A percentile compares a stretch with the other conserved stretches of the same genome.
Evolutionary conservation across 2,888 invertebrate genomes (phyloP).

Genomic region (Lydus trimaculatus): DNA sequence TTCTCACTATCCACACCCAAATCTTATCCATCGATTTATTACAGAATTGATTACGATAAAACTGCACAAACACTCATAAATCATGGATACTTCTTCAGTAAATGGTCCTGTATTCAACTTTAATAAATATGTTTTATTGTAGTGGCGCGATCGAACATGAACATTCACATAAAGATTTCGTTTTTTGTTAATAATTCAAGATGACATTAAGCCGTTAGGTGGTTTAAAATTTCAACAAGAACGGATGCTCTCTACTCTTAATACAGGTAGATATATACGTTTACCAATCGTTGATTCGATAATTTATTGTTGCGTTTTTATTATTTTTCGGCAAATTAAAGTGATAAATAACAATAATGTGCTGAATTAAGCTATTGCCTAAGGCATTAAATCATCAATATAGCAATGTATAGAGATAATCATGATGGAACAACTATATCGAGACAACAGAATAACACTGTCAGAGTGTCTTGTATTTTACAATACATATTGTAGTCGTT

Average conservation of each 20-base stretch:
- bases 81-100: not conserved
- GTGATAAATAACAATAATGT: not conserved
- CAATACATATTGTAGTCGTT: conserved; percentile 46
- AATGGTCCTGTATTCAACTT: not conserved
- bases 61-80: not conserved
- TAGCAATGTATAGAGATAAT: not conserved
- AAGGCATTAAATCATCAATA: not conserved
- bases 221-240: conserved; percentile 54
- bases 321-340: not conserved
- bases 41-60: not conserved
- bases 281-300: not conserved
- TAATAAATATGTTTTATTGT: conserved; percentile 52
- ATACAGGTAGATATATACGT: too few species aligned
- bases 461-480: not conserved
- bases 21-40: not conserved
- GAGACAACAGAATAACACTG: not conserved
- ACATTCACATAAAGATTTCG: conserved; percentile 53
- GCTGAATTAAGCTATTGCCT: not conserved
- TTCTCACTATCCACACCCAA: not conserved
- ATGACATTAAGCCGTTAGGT: conserved; percentile 52
- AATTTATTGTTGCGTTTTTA: not conserved
- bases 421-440: not conserved
- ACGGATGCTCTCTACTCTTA: conserved; percentile 22
- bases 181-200: conserved; percentile 48
- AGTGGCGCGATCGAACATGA: conserved; percentile 53